Evolutionary conservation across 2,888 invertebrate species (phyloP).

Genomic region (Pimpla rufipes): DNA sequence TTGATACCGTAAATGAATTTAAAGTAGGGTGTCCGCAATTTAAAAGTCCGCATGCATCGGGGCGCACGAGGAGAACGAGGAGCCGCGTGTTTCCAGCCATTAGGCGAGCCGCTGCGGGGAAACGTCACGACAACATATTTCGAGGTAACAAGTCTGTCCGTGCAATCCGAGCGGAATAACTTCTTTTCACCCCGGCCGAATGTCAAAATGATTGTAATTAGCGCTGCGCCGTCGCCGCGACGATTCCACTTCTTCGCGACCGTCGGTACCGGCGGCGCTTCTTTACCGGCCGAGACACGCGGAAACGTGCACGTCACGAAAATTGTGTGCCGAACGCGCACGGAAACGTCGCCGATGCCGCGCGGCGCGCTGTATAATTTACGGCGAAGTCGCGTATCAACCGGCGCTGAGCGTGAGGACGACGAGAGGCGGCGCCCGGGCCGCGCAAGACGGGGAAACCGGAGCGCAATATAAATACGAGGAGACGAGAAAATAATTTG

Average conservation of each 20-base stretch:
- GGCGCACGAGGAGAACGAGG: constrained; percentile 1
- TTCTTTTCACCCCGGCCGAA: constrained; percentile 56
- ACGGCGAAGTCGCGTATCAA: constrained; percentile 62
- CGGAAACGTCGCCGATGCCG: constrained; percentile 63
- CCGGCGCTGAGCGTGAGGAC: constrained; percentile 32
- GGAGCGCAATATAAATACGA: constrained; percentile 1
- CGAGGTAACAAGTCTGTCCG: constrained; percentile 38
- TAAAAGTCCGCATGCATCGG: background rate
- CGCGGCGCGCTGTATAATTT: constrained; percentile 71
- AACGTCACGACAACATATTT: constrained; percentile 58
- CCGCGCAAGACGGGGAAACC: background rate
- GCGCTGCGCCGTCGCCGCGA: constrained; percentile 63
- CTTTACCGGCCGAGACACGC: constrained; percentile 52
- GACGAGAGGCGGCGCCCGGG: background rate
- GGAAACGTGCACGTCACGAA: constrained; percentile 66
- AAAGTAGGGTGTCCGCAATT: background rate
- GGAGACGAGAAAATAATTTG: background rate
- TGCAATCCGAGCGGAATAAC: constrained; percentile 28
- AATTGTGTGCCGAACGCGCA: constrained; percentile 65
- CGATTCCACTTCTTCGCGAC: constrained; percentile 23
- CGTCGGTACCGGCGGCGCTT: constrained; percentile 27
- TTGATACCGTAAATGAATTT: background rate
- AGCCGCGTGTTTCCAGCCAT: constrained; percentile 74
- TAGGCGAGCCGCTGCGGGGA: constrained; percentile 57
- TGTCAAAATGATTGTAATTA: constrained; percentile 79